A percentile compares a stretch with the other conserved stretches of the same genome.
These are phyloP conservation scores for Montipora capricornis DNA, from an alignment of 64 coral and sea anemone species.

Conservation along the genomic window DNA sequence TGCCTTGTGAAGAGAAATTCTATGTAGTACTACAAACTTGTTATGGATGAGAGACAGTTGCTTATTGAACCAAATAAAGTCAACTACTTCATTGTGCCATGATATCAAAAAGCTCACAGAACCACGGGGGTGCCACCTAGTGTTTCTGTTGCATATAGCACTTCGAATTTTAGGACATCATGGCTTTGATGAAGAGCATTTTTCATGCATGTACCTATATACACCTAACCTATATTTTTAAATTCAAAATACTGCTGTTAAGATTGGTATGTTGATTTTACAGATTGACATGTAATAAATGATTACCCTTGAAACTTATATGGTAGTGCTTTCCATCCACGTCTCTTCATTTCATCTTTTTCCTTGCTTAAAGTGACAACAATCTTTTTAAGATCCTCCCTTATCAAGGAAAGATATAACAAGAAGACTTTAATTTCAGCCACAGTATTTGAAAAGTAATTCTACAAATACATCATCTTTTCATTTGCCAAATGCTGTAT, in stretches of 20 bases:
- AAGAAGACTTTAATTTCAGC: not conserved
- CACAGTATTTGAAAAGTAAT: not conserved
- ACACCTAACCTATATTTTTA: not conserved
- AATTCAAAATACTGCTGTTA: not conserved
- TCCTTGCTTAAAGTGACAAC: not conserved
- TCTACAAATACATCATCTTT: not conserved
- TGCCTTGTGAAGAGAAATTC: not conserved
- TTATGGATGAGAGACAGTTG: not conserved
- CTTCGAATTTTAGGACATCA: not conserved
- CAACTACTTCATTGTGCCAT: not conserved
- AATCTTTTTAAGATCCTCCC: not conserved
- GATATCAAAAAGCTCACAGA: not conserved
- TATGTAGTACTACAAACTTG: not conserved
- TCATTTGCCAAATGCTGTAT: not conserved
- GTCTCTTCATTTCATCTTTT: not conserved
- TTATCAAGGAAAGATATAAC: not conserved
- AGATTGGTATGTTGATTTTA: not conserved
- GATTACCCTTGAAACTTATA: conserved; percentile 3
- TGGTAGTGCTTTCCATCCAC: not conserved
- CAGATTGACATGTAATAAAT: not conserved
- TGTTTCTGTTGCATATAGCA: conserved; percentile 1
- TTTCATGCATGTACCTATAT: not conserved
- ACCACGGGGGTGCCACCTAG: not conserved
- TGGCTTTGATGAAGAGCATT: not conserved
- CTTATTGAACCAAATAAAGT: not conserved